A percentile compares a stretch with the other conserved stretches of the same genome.
These are phyloP conservation scores for Hirundo rustica DNA, from an alignment of 2,797 vertebrate genomes.

Conservation along the genomic window DNA sequence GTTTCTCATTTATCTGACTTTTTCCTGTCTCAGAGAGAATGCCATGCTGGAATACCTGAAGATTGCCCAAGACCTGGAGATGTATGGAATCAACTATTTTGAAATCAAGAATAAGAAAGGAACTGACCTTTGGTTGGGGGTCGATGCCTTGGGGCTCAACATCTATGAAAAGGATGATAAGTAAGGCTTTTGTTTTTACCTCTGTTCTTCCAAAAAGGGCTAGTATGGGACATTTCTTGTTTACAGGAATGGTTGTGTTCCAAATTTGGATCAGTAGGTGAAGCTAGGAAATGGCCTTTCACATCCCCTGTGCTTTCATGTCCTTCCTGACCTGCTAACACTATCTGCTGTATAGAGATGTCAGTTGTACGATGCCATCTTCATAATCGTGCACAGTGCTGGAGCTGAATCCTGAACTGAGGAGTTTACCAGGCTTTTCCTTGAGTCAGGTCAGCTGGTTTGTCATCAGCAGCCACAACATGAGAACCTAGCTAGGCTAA, in stretches of 20 bases:
- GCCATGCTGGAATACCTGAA: conserved; percentile 97
- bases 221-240: not conserved
- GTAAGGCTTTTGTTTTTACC: conserved; percentile 75
- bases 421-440: not conserved
- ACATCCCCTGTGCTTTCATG: not conserved
- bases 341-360: not conserved
- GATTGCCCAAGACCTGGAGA: conserved; percentile 97
- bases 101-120: conserved; percentile 99
- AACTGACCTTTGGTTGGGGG: conserved; percentile 93
- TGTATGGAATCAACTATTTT: conserved; percentile 99
- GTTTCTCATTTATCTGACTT: not conserved
- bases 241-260: not conserved
- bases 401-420: not conserved
- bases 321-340: not conserved
- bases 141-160: conserved; percentile 94
- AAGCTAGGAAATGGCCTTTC: not conserved
- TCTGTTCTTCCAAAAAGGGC: not conserved
- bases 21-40: conserved; percentile 80
- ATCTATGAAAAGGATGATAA: conserved; percentile 96
- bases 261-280: not conserved
- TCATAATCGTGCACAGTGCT: accelerated
- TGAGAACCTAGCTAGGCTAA: not conserved
- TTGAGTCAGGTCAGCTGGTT: not conserved
- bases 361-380: not conserved
- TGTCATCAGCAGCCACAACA: not conserved